Evolutionary conservation across 2,113 vertebrate species (phyloP).

Genomic region (Amphiprion percula): DNA sequence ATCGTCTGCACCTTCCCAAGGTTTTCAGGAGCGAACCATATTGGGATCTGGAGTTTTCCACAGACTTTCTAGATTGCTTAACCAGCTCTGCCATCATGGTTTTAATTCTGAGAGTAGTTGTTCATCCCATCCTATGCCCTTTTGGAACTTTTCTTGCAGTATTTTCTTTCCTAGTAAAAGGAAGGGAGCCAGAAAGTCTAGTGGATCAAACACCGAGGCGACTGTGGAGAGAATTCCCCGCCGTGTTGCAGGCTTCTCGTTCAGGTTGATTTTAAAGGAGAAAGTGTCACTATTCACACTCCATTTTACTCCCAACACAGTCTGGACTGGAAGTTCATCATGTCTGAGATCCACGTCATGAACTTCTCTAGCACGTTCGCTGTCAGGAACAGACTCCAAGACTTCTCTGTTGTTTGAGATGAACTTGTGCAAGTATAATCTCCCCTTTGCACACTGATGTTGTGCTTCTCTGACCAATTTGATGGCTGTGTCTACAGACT

Average conservation of each 20-base stretch:
- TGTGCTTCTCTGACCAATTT: background rate
- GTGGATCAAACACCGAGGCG: background rate
- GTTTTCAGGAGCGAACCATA: conserved; percentile 4
- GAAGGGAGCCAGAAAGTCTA: background rate
- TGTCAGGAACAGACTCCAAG: background rate
- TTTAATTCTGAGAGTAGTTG: no score
- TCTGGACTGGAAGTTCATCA: background rate
- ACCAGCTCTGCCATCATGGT: no score
- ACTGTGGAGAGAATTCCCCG: background rate
- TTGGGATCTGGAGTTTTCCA: background rate
- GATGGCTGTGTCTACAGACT: background rate
- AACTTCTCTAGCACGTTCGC: background rate
- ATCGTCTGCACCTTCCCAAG: background rate
- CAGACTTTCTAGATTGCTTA: background rate
- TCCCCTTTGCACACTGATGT: background rate
- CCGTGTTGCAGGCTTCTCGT: background rate
- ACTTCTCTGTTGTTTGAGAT: conserved; percentile 9
- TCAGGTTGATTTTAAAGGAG: background rate
- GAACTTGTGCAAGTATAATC: background rate
- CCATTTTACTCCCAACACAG: background rate
- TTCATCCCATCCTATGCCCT: no score
- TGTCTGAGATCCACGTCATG: background rate
- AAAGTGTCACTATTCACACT: background rate
- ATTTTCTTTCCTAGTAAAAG: background rate
- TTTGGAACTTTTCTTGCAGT: no score